Evolutionary conservation across 2,888 invertebrate genomes (phyloP).

Genomic region (Pristionchus maxplancki): DNA sequence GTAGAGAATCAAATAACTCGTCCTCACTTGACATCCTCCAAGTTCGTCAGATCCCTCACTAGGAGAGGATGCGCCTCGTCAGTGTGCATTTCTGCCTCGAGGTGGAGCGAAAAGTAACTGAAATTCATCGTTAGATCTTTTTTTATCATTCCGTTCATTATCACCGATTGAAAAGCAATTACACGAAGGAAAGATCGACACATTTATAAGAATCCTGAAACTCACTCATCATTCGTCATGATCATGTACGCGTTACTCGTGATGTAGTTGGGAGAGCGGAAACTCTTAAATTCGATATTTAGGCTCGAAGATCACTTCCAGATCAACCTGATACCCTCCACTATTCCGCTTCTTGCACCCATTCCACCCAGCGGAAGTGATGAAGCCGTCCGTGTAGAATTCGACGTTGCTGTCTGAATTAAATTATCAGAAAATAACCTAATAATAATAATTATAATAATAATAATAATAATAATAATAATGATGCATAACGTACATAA

Average conservation of each 20-base stretch:
- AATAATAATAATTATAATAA: no score
- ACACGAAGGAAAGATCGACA: background rate
- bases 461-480: no score
- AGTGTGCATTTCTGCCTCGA: background rate
- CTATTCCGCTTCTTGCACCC: background rate
- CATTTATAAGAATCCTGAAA: background rate
- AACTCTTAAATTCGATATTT: constrained; percentile 3
- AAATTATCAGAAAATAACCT: no score
- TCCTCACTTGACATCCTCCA: background rate
- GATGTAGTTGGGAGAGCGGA: background rate
- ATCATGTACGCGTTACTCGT: background rate
- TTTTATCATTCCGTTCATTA: no score
- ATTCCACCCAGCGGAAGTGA: background rate
- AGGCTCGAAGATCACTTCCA: no score
- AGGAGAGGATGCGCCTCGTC: background rate
- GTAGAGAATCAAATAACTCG: no score
- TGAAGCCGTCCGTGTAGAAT: background rate
- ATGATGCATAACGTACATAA: no score
- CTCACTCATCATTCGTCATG: background rate
- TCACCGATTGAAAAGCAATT: background rate
- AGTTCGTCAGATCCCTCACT: background rate
- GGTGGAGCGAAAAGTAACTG: background rate
- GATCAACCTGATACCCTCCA: background rate
- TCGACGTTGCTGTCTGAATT: background rate
- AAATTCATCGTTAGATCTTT: no score